These are phyloP conservation scores for Peromyscus polionotus DNA, from an alignment of 2,113 vertebrate genomes.

Conservation along the genomic window DNA sequence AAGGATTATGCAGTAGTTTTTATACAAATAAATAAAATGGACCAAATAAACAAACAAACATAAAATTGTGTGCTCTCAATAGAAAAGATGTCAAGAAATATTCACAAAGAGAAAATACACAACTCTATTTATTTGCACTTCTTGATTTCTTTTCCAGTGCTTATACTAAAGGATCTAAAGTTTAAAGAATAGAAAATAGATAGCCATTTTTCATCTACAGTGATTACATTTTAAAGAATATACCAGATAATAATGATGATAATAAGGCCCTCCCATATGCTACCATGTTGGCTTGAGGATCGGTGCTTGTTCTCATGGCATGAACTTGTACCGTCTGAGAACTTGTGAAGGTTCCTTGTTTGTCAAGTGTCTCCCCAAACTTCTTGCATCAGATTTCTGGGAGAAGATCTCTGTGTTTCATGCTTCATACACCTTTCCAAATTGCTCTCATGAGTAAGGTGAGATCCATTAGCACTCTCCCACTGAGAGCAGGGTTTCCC, in stretches of 20 bases:
- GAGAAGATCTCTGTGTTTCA: background rate
- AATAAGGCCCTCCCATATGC: background rate
- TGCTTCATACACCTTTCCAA: background rate
- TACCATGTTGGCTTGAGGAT: background rate
- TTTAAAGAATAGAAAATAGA: background rate
- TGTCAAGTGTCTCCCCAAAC: background rate
- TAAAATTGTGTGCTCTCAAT: background rate
- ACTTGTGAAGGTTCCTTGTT: background rate
- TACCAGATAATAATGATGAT: background rate
- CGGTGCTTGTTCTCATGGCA: background rate
- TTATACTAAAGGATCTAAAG: background rate
- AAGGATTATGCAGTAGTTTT: constrained; percentile 36
- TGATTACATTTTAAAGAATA: background rate
- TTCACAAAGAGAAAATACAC: background rate
- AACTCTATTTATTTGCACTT: background rate
- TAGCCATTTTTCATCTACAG: background rate
- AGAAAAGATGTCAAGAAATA: background rate
- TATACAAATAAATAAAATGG: constrained; percentile 27
- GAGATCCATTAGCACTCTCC: background rate
- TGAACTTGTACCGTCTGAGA: background rate
- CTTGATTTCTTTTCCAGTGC: background rate
- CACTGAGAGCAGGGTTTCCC: background rate
- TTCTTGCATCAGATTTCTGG: background rate
- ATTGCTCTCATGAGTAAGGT: background rate
- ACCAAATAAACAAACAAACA: constrained; percentile 11